Evolutionary conservation across 2,888 invertebrate species (phyloP), one percentile per base, ranked within the genome.

Genomic region (Pyrrhia umbra): DNA sequence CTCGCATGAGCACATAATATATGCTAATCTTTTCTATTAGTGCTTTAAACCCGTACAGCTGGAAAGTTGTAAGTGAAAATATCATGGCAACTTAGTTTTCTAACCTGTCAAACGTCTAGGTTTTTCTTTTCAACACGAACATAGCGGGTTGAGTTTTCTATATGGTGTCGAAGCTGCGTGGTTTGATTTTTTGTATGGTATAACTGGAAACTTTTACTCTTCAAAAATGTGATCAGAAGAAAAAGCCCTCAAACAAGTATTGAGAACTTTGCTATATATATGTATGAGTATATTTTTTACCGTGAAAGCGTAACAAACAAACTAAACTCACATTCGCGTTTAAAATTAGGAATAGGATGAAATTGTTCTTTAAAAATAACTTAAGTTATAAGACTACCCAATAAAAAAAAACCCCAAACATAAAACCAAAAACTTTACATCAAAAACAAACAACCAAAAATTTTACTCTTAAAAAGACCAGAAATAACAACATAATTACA

Each of bases 11-110:
- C 55, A 69, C 27, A 60, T 55, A 59, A n/a, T 15, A 55, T 65
- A 60, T 54, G 66, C 40, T 71, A 71, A 77, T 71, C 6, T 46
- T 58, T 39, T 55, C 63, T 65, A 45, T 75, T 63, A 66, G 56
- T 64, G 45, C 49, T 68, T 72, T 64, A 65, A 68, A 64, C 51
- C 16, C 40, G 56, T 64, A 37, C 40, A 67, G 13, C 40, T 65
- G 65, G 77, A 77, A 77, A 77, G 76, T 61, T 39, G 55, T 39
- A 15, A 69, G 76, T 73, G 79, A 78, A 76, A 77, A 73, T 67
- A 39, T 47, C 49, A 39, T 37, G n/a, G 10, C 49, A 37, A 46
- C 47, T 42, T 47, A 56, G 78, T 73, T 78, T 78, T 75, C 75
- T 60, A 64, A 78, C 73, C 37, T 51, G 75, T 75, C 61, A 55